Base-by-base conservation (phyloP, 1,140 invertebrate genomes). In the Yoshiicerus persimilis region DNA sequence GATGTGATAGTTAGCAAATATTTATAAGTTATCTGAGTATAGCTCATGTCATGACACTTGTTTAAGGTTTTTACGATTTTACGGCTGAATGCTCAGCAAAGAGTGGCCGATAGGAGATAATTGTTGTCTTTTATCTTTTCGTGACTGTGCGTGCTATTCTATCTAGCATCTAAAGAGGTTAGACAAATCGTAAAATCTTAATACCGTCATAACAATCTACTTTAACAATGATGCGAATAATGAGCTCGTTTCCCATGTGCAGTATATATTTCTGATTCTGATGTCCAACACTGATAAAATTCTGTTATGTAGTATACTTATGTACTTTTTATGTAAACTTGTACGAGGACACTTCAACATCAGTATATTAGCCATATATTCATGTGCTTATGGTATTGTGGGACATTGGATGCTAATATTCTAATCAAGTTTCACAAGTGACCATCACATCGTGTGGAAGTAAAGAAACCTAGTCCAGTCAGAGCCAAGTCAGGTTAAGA, bases 131-230 rank as follows among this genome's bases (percentile, higher is more conserved):
- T 80, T 80, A 80, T 80, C 34, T 80, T 80, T 34, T 80, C 75
- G 75, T 80, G 75, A 80, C 75, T 34, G 34, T 80, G 75, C 75
- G 75, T 80, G 75, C 34, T 80, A 32, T 36, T 80, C 75, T 80
- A 80, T 80, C 32, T n/a, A 36, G 32, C 32, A 80, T 80, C 75
- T 80, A 80, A 80, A 80, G 75, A 80, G 75, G 75, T 80, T 80
- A 80, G 75, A 36, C 75, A 80, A 80, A 80, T 80, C 75, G 75
- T 80, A 80, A 80, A 80, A 80, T 80, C 75, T 80, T 80, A 80
- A 80, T 80, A 80, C 75, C 75, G 34, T 80, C 75, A 80, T 80
- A 80, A 80, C 75, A 80, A 80, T 80, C 75, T 80, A 80, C 75
- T 80, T 80, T 80, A 80, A 80, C 75, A 80, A 38, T 80, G 75